These are phyloP conservation scores for Darevskia nairensis DNA, from an alignment of 2,797 vertebrate species.

Conservation along the genomic window DNA sequence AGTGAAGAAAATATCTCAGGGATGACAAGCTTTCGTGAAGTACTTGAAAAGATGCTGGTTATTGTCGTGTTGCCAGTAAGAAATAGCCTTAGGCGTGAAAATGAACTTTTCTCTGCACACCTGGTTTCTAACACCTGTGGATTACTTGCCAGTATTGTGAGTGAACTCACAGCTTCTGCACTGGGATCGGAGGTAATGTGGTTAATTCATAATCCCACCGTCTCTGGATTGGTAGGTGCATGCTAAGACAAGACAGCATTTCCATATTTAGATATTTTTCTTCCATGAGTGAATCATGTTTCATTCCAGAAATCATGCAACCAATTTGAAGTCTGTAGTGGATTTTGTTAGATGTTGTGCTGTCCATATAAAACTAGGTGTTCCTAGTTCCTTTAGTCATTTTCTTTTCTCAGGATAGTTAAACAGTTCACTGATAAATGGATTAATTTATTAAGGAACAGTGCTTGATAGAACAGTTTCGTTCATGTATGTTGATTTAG, in stretches of 20 bases:
- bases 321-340: not conserved
- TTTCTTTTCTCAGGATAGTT: not conserved
- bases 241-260: not conserved
- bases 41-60: constrained; percentile 97
- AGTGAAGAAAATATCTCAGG: constrained; percentile 97
- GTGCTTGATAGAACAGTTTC: not conserved
- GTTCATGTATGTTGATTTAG: not conserved
- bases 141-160: constrained; percentile 95
- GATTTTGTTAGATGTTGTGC: not conserved
- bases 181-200: constrained; percentile 93
- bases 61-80: constrained; percentile 97
- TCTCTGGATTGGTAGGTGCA: too few species aligned
- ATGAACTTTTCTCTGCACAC: constrained; percentile 96
- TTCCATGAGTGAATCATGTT: not conserved
- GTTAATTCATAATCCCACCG: not conserved
- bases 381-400: not conserved
- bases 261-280: not conserved
- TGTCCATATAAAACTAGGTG: not conserved
- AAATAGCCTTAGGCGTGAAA: constrained; percentile 94
- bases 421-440: not conserved
- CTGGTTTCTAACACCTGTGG: constrained; percentile 98
- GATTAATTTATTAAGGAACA: not conserved
- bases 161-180: constrained; percentile 96
- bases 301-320: not conserved
- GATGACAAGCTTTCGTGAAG: constrained; percentile 98